A percentile compares a stretch with the other conserved stretches of the same genome.
Evolutionary conservation across 2,113 vertebrate genomes (phyloP).

Genomic region (Ictalurus furcatus): DNA sequence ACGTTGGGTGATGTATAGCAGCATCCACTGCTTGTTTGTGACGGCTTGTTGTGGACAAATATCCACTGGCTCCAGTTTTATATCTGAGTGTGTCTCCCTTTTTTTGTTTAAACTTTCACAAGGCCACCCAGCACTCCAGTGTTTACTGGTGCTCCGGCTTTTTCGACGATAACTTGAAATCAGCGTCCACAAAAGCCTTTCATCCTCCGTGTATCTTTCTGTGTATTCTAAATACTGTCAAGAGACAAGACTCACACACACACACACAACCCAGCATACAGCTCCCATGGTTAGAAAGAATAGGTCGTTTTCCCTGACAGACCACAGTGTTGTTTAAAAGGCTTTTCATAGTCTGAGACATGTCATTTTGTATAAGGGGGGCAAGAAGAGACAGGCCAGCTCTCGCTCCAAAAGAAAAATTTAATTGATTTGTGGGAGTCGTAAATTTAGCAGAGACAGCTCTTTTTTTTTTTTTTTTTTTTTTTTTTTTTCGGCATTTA

Average conservation of each 20-base stretch:
- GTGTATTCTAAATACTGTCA: conserved; percentile 60
- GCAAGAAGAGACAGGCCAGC: conserved; percentile 43
- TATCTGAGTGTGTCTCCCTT: conserved; percentile 29
- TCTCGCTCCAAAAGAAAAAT: conserved; percentile 33
- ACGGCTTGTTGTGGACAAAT: conserved; percentile 18
- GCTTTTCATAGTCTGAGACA: conserved; percentile 41
- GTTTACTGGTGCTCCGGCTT: conserved; percentile 49
- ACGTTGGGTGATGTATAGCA: conserved; percentile 1
- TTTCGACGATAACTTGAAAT: conserved; percentile 58
- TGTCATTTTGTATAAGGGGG: conserved; percentile 36
- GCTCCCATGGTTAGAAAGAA: conserved; percentile 40
- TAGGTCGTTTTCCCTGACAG: conserved; percentile 41
- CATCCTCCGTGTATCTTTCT: conserved; percentile 50
- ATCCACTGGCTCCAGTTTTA: conserved; percentile 30
- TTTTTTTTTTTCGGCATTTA: conserved; percentile 20
- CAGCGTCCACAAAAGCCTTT: conserved; percentile 53
- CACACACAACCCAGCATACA: conserved; percentile 20
- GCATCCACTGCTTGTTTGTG: conserved; percentile 37
- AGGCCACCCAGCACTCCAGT: conserved; percentile 55
- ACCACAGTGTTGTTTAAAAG: conserved; percentile 51
- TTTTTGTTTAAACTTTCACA: conserved; percentile 54
- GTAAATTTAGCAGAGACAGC: conserved; percentile 40
- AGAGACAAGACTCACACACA: conserved; percentile 49
- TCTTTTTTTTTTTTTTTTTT: conserved; percentile 18
- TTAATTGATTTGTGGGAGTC: conserved; percentile 56